These are phyloP conservation scores for Nomada fucata DNA, from an alignment of 2,888 invertebrate species.

Conservation along the genomic window DNA sequence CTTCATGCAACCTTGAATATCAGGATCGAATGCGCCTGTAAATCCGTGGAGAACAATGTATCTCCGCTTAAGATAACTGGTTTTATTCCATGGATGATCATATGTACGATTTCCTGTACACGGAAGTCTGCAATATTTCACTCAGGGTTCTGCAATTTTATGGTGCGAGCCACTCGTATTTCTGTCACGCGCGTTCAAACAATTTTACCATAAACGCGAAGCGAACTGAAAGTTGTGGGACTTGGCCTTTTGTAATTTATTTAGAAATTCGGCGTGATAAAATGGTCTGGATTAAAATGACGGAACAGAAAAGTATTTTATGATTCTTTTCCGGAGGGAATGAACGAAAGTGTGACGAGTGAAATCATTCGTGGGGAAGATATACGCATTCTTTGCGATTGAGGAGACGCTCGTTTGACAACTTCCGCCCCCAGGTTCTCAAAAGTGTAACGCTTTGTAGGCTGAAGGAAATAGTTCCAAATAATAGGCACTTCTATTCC, in stretches of 20 bases:
- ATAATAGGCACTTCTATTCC: constrained; percentile 36
- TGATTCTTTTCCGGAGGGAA: neutral
- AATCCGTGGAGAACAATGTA: neutral
- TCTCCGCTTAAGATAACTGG: neutral
- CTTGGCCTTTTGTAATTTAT: neutral
- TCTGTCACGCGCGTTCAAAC: constrained; percentile 8
- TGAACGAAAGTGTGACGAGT: constrained; percentile 30
- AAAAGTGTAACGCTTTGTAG: constrained; percentile 37
- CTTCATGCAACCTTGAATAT: neutral
- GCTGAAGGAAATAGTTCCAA: constrained; percentile 17
- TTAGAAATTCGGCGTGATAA: neutral
- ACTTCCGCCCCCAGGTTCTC: constrained; percentile 42
- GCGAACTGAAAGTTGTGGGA: neutral
- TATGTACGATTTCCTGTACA: constrained; percentile 19
- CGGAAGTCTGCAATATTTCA: constrained; percentile 38
- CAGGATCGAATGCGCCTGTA: neutral
- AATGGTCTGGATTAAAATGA: neutral
- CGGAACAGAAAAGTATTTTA: neutral
- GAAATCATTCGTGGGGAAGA: constrained; percentile 34
- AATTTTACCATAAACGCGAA: neutral
- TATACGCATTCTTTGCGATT: constrained; percentile 23
- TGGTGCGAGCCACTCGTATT: constrained; percentile 17
- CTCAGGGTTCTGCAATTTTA: constrained; percentile 25
- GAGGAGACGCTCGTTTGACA: constrained; percentile 34
- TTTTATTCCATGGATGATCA: constrained; percentile 27